Evolutionary conservation across 2,888 invertebrate species (phyloP), one percentile per base, ranked within the genome.

Genomic region (Craniophora ligustri): DNA sequence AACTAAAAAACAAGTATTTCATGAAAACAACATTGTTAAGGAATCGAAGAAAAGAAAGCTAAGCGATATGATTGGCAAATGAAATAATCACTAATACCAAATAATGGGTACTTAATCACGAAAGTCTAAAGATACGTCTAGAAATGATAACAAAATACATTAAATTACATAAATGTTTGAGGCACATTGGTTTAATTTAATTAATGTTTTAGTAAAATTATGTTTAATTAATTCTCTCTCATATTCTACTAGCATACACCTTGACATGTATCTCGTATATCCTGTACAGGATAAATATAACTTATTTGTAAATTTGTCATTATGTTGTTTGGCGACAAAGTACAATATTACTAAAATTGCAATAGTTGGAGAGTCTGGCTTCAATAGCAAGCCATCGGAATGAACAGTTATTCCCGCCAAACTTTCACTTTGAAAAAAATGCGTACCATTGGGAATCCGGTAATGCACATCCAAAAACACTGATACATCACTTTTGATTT

Each of bases 391-490:
- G 30, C 18, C n/a, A 19, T 31, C 11, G 23, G 10, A 36, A 42
- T 30, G 30, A 19, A 35, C 16, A 46, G 32, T 38, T 49, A 44
- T 41, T 42, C n/a, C 49, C 28, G 28, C 31, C 7, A 51, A 49
- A 71, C 68, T 76, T 74, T 66, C 72, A 62, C 72, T 60, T 45
- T 44, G 8, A 49, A 50, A 36, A 11, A 38, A 3, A 44, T 32
- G 5, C 30, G 65, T 71, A 72, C 78, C 63, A 39, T 74, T 72
- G n/a, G 70, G 49, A 23, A 78, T 48, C 53, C 51, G 75, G 48
- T 54, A 85, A 26, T 41, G 53, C 35, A 87, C 42, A 49, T 84
- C 78, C 49, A 72, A 48, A 60, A 86, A 87, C 44, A 82, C 77
- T 18, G 69, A 60, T 39, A 67, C 65, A 35, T 60, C 69, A 63